Evolutionary conservation across 2,797 vertebrate species (phyloP).

Genomic region (Gambusia yucatana): DNA sequence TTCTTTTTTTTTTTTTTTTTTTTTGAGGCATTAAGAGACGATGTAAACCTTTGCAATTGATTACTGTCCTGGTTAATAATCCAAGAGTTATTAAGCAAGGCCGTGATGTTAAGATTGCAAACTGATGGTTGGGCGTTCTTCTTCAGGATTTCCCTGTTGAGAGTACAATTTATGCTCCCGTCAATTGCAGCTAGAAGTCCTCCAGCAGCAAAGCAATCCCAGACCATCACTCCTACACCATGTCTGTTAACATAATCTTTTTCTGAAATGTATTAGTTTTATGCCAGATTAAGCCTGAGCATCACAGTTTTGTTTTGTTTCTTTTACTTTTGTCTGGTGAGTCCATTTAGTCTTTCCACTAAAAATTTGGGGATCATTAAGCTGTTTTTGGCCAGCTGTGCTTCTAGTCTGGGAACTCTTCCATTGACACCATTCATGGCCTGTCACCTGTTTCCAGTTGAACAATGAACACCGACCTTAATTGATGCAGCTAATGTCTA

Average conservation of each 20-base stretch:
- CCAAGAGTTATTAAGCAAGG: background rate
- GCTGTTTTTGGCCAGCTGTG: background rate
- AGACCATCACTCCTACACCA: background rate
- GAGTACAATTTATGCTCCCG: background rate
- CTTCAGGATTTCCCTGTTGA: background rate
- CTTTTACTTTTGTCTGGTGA: too few species aligned
- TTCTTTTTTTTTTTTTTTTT: background rate
- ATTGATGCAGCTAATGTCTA: background rate
- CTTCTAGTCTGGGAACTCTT: background rate
- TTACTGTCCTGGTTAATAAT: background rate
- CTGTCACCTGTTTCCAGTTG: background rate
- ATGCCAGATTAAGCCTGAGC: background rate
- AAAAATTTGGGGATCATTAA: background rate
- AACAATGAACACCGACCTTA: too few species aligned
- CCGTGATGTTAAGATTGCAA: background rate
- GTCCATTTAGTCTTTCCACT: background rate
- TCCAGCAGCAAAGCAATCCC: too few species aligned
- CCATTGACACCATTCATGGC: background rate
- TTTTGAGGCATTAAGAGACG: background rate
- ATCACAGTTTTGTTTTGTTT: too few species aligned
- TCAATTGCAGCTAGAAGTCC: background rate
- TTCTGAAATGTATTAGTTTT: background rate
- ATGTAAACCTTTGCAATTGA: background rate
- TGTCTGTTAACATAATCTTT: background rate
- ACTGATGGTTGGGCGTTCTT: background rate